Evolutionary conservation across 2,888 invertebrate genomes (phyloP).

Genomic region (Phyllotreta striolata): DNA sequence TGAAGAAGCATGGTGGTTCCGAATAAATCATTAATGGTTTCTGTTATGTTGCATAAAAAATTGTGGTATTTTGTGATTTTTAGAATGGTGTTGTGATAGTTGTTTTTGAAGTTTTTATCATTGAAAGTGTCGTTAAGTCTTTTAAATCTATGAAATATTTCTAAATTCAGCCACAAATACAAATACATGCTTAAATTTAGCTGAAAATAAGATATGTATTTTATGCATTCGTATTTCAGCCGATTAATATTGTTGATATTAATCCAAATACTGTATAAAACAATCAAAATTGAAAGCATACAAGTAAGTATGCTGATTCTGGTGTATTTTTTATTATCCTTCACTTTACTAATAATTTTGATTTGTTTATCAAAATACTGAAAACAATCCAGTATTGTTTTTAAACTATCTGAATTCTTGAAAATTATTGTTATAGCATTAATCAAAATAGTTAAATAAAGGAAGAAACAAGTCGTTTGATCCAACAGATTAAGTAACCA

Average conservation of each 20-base stretch:
- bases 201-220: conserved; percentile 14
- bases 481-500: conserved; percentile 16
- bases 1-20: conserved; percentile 17
- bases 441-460: conserved; percentile 13
- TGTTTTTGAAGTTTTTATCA: background rate
- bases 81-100: background rate
- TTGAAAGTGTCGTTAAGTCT: conserved; percentile 13
- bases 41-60: conserved; percentile 13
- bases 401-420: background rate
- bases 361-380: conserved; percentile 3
- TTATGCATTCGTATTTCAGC: conserved; percentile 9
- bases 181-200: conserved; percentile 2
- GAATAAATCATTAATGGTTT: conserved; percentile 21
- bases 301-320: too few species aligned
- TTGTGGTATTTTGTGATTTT: conserved; percentile 22
- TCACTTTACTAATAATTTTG: background rate
- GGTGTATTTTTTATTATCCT: background rate
- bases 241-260: background rate
- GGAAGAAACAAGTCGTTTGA: conserved; percentile 19
- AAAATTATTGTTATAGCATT: background rate
- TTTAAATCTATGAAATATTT: conserved; percentile 20
- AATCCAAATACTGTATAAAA: conserved; percentile 16
- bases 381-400: background rate
- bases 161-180: conserved; percentile 22
- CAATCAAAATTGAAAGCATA: background rate